Base-by-base conservation (phyloP, 64 coral and sea anemone species). In the Dendronephthya gigantea region DNA sequence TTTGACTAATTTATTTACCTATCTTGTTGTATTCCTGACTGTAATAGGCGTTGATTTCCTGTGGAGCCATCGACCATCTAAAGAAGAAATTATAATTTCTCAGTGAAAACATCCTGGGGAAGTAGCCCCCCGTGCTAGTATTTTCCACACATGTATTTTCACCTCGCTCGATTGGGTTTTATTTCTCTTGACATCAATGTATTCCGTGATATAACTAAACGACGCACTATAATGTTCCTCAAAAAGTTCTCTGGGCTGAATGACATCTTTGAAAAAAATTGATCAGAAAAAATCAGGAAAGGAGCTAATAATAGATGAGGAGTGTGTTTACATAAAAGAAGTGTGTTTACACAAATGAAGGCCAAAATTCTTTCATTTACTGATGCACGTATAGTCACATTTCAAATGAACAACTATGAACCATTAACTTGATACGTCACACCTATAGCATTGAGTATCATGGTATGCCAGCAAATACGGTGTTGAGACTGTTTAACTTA, bases 1-100 rank as follows among this genome's bases (percentile, higher is more conserved):
- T n/a, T n/a, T n/a, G n/a, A n/a, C n/a, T n/a, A n/a, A n/a, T n/a
- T n/a, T n/a, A 22, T n/a, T 62, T 62, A 79, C 72, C 72, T 79
- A 79, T 79, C 36, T 79, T 79, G 72, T 79, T 79, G 17, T 28
- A 79, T 79, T 34, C 2, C 30, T 16, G 7, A 34, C 72, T 79
- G 28, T 79, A 79, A 35, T 79, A 79, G 1, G 72, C 72, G 17
- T 79, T 79, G 15, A 79, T 39, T 33, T 79, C 31, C 36, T 79
- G 72, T 79, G 72, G 72, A 35, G 27, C 72, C 72, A 79, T 79
- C 0, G 72, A 79, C 72, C 72, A 79, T 29, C 72, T 79, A 39
- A 31, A 36, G 17, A 33, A 7, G 37, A 79, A 15, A 39, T 11
- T 33, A 79, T 45, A 45, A 45, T 45, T 45, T 45, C 4, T 45